phyloP scores from a whole-genome alignment of 2,888 invertebrate genomes.

The Eupithecia vulgata region DNA sequence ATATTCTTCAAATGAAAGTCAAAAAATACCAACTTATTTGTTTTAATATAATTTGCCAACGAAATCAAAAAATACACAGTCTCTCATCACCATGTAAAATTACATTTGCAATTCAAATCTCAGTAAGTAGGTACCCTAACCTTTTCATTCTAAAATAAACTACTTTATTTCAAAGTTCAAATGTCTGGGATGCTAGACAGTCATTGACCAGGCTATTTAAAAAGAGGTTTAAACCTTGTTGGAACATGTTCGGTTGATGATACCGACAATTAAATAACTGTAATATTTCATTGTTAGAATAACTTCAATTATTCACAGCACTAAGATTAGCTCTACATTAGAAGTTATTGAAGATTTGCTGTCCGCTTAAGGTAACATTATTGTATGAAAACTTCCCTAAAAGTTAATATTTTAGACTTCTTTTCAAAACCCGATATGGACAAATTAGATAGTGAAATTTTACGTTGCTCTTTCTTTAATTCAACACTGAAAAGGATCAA shows the following conservation, averaged over 20 bases:
- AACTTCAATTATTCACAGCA: slow-evolving; percentile 18
- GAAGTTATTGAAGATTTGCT: neutral
- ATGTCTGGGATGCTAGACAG: slow-evolving; percentile 32
- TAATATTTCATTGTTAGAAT: slow-evolving; percentile 22
- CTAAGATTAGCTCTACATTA: neutral
- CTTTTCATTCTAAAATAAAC: slow-evolving; percentile 6
- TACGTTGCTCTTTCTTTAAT: neutral
- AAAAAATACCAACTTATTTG: neutral
- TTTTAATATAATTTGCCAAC: neutral
- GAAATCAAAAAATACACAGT: neutral
- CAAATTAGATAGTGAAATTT: neutral
- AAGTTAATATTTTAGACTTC: neutral
- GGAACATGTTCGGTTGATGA: slow-evolving; percentile 2
- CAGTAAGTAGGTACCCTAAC: neutral
- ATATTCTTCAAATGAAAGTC: neutral
- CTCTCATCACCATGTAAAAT: slow-evolving; percentile 12
- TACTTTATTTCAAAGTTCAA: slow-evolving; percentile 14
- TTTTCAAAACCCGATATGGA: neutral
- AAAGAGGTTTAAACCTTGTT: slow-evolving; percentile 14
- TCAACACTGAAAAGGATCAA: neutral
- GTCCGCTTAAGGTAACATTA: neutral
- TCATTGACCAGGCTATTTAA: slow-evolving; percentile 32
- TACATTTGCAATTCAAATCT: slow-evolving; percentile 34
- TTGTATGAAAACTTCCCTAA: neutral
- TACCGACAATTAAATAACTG: slow-evolving; percentile 6